Conservation (phyloP, 2,113 vertebrate species). For the Centropus unirufus region DNA sequence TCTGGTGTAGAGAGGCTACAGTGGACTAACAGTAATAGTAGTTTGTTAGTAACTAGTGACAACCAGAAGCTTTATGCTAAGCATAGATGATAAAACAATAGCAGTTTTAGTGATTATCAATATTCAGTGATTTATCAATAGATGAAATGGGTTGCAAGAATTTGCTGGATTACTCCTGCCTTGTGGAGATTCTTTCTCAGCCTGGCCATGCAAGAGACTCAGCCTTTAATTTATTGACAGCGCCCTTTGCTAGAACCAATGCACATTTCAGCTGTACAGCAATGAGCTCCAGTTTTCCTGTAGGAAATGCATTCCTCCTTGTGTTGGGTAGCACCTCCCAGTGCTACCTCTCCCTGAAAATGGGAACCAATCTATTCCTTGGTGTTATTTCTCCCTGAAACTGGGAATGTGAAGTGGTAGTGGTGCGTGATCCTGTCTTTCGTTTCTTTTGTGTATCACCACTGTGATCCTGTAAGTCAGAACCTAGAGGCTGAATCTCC, state of each 20-base stretch:
- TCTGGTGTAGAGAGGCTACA: not conserved
- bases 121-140: too few species aligned
- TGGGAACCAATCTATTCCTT: not conserved
- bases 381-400: not conserved
- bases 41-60: not conserved
- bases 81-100: not conserved
- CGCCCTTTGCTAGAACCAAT: not conserved
- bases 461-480: rapidly evolving
- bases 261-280: not conserved
- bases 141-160: not conserved
- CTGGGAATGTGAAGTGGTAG: rapidly evolving
- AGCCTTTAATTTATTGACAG: not conserved
- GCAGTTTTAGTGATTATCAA: not conserved
- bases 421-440: not conserved
- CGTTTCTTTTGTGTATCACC: rapidly evolving
- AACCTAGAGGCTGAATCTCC: not conserved
- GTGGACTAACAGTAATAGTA: too few species aligned
- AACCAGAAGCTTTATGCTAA: not conserved
- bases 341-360: too few species aligned
- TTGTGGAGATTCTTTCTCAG: not conserved
- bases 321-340: too few species aligned
- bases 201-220: not conserved
- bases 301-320: not conserved
- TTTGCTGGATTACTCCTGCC: not conserved
- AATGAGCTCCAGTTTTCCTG: not conserved